A percentile compares a stretch with the other conserved stretches of the same genome.
Evolutionary conservation across 2,113 vertebrate genomes (phyloP).

Genomic region (Fulica atra): DNA sequence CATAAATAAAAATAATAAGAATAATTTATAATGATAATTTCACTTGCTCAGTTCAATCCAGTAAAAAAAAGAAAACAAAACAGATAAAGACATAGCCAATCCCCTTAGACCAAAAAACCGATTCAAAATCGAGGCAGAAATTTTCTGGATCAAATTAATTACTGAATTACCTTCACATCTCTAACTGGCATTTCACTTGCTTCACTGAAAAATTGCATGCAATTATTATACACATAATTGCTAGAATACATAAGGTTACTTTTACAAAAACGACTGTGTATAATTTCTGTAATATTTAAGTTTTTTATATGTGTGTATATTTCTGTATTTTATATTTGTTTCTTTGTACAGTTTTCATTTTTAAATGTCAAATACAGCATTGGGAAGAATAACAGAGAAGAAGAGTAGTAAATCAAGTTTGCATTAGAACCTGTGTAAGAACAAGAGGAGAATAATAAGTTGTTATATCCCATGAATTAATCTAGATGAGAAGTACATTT

Average conservation of each 20-base stretch:
- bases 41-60: not conserved
- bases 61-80: not conserved
- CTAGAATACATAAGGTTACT: not conserved
- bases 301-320: not conserved
- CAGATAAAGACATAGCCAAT: not conserved
- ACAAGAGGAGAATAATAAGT: not conserved
- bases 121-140: not conserved
- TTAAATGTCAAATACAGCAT: not conserved
- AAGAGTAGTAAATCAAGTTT: not conserved
- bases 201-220: not conserved
- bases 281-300: not conserved
- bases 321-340: not conserved
- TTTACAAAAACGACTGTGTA: not conserved
- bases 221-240: not conserved
- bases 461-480: not conserved
- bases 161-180: not conserved
- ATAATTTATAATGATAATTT: not conserved
- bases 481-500: not conserved
- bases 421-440: not conserved
- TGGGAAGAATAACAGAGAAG: not conserved
- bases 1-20: not conserved
- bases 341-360: not conserved
- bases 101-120: not conserved
- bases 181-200: not conserved
- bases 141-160: not conserved